Base-by-base conservation (phyloP, 2,113 vertebrate species). In the Galemys pyrenaicus region DNA sequence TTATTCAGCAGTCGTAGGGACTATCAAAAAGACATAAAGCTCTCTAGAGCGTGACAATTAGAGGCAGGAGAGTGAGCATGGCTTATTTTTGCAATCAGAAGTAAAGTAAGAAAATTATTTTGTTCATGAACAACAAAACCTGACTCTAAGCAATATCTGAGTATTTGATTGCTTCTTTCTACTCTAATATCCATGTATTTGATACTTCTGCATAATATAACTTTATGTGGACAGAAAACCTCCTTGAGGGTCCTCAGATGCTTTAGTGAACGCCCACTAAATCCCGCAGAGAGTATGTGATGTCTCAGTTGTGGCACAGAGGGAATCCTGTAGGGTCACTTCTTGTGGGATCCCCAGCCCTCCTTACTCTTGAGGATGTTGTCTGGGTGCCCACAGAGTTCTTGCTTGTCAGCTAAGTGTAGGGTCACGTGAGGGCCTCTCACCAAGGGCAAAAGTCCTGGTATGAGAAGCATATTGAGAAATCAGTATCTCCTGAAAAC, bases 21-120 rank as follows among this genome's bases (percentile, higher is more conserved):
- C 77, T 71, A 49, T 88, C 51, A 77, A 81, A 85, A 96, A 46
- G 93, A 92, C 65, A 49, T 49, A 67, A 35, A 79, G 79, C 49
- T 92, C 68, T 88, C 75, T 89, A 65, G 79, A 84, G 65, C 24
- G 22, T 73, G 35, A 17, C 22, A 62, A 79, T 79, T 26, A 44
- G 44, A 90, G n/a, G 16, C 10, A 68, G 73, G 39, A 70, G 35
- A 87, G 32, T 1, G 30, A 81, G 20, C 22, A 1, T 49, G 41
- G 13, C 73, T 77, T 49, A 26, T n/a, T 74, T 96, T 77, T 87
- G 62, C 77, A 78, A 68, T 67, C 8, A 73, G 87, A 80, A 89
- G 87, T 44, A 39, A 75, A 94, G 54, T 54, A 80, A 95, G 81
- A 17, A 83, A 78, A 88, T 7, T 26, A 5, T 84, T 84, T 68